Evolutionary conservation across 2,113 vertebrate species (phyloP).

Genomic region (Malurus alboscapulatus): DNA sequence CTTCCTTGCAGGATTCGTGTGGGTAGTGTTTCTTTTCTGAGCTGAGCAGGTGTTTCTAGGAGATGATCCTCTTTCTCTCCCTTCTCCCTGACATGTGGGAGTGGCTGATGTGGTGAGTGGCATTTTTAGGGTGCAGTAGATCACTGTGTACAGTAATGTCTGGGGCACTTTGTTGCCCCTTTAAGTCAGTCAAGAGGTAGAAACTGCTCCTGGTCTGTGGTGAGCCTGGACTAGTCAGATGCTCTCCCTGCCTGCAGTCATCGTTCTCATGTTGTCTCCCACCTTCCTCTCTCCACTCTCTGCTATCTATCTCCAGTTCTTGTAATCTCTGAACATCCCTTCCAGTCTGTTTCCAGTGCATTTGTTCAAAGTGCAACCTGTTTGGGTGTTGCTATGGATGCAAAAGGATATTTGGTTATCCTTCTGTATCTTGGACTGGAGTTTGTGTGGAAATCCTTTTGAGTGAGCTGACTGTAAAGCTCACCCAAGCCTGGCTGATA

Average conservation of each 20-base stretch:
- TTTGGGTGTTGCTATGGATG: constrained; percentile 25
- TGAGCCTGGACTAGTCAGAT: neutral
- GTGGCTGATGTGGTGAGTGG: neutral
- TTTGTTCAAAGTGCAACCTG: neutral
- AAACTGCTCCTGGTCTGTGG: neutral
- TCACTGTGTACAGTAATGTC: neutral
- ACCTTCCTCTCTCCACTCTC: neutral
- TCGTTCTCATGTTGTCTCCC: neutral
- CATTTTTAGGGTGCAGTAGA: neutral
- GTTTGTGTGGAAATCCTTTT: neutral
- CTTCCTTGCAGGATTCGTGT: neutral
- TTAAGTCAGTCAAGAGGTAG: neutral
- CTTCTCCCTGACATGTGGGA: neutral
- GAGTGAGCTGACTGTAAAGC: neutral
- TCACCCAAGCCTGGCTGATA: neutral
- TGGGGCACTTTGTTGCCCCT: neutral
- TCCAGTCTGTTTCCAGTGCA: neutral
- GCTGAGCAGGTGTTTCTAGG: neutral
- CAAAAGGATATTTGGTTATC: neutral
- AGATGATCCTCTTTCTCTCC: neutral
- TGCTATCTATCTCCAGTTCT: neutral
- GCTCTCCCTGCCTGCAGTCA: neutral
- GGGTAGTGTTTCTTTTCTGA: neutral
- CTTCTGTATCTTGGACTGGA: neutral
- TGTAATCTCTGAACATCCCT: neutral